Conservation (phyloP, 37 sponge, comb jelly and placozoan genomes). For the Tethya wilhelma region DNA sequence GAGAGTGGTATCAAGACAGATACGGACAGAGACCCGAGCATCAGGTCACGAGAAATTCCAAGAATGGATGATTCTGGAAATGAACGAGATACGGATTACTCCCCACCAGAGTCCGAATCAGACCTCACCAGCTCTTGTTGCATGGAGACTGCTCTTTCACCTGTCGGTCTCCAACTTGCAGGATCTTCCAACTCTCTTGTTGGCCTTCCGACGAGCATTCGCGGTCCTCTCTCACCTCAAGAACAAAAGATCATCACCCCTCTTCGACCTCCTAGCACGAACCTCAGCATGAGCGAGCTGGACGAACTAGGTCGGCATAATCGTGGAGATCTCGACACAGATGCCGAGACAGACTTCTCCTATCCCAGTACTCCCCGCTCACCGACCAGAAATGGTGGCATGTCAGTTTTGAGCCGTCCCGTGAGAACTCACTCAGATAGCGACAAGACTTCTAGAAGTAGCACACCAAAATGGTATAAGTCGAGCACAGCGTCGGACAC, state of each 20-base stretch:
- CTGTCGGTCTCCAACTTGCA: too few species aligned
- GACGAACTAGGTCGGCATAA: not conserved
- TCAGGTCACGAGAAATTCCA: not conserved
- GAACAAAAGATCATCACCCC: slow-evolving; percentile 57
- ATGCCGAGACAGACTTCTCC: slow-evolving; percentile 33
- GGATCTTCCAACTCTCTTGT: slow-evolving; percentile 31
- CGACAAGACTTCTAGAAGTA: slow-evolving; percentile 5
- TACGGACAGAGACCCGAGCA: slow-evolving; percentile 44
- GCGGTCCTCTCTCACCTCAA: slow-evolving; percentile 40
- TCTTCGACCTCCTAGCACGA: slow-evolving; percentile 28
- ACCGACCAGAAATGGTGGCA: slow-evolving; percentile 4
- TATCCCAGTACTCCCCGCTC: not conserved
- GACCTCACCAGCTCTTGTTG: slow-evolving; percentile 51
- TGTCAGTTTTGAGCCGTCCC: not conserved
- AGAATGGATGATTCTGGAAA: slow-evolving; percentile 24
- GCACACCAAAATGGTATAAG: slow-evolving; percentile 57
- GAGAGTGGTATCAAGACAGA: slow-evolving; percentile 73
- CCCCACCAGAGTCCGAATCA: slow-evolving; percentile 42
- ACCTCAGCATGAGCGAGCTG: slow-evolving; percentile 48
- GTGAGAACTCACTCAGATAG: not conserved
- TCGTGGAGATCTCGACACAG: slow-evolving; percentile 21
- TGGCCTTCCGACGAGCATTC: not conserved
- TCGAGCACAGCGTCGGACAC: slow-evolving; percentile 43
- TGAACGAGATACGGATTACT: slow-evolving; percentile 38
- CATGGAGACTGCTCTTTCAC: too few species aligned